Conservation (phyloP, 1,140 invertebrate genomes). For the Drosophila kohkoa region DNA sequence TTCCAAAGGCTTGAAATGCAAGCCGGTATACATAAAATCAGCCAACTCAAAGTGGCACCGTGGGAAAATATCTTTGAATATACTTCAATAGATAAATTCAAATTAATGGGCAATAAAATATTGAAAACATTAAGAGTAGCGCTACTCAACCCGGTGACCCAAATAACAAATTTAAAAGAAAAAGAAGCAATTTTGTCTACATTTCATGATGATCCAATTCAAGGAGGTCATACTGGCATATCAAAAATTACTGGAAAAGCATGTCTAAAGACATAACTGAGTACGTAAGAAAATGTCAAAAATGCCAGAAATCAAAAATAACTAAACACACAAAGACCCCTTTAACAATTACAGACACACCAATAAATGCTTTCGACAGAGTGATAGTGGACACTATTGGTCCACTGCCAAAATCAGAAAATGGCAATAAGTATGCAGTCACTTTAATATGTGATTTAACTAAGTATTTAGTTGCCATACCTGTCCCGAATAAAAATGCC, state of each 20-base stretch:
- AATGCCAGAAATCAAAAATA: no score
- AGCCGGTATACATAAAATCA: constrained; percentile 16
- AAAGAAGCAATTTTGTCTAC: constrained; percentile 40
- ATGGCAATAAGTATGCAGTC: constrained; percentile 45
- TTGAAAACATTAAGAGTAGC: constrained; percentile 43
- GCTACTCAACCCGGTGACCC: constrained; percentile 35
- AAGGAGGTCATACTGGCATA: constrained; percentile 25
- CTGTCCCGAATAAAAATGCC: constrained; percentile 44
- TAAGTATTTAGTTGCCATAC: constrained; percentile 9
- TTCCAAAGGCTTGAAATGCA: not conserved
- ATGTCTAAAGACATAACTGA: constrained; percentile 21
- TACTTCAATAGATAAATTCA: constrained; percentile 31
- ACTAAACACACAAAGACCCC: no score
- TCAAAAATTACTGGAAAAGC: constrained; percentile 26
- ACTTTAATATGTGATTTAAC: constrained; percentile 50
- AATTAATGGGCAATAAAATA: constrained; percentile 33
- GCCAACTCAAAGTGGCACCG: constrained; percentile 32
- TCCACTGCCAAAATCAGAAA: no score
- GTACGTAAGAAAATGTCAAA: constrained; percentile 24
- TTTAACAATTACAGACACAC: no score
- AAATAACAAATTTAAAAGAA: constrained; percentile 20
- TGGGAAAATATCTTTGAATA: no score
- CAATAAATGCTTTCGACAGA: no score
- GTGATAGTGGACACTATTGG: no score
- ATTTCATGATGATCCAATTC: constrained; percentile 35